Percentiles rank a stretch among this genome's conserved stretches.
These are phyloP conservation scores for Schrankia costaestrigalis DNA, from an alignment of 2,888 invertebrate genomes.

Conservation along the genomic window DNA sequence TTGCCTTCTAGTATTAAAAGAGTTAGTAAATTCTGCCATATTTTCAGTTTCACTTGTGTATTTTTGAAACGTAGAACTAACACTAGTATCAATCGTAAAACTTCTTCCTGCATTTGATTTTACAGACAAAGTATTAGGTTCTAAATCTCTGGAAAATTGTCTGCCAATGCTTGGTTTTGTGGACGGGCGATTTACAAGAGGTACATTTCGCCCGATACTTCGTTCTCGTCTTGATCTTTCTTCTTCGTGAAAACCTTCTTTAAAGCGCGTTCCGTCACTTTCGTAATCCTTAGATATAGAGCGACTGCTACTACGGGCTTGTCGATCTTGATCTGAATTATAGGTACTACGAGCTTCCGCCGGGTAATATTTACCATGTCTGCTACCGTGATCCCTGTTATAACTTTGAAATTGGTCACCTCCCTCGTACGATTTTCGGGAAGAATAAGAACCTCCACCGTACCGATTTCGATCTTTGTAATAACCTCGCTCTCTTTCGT, in stretches of 20 bases:
- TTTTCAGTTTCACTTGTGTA: conserved; percentile 36
- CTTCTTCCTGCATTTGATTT: conserved; percentile 46
- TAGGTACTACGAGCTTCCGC: conserved; percentile 14
- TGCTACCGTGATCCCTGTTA: conserved; percentile 41
- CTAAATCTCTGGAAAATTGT: conserved; percentile 15
- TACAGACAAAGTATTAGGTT: conserved; percentile 43
- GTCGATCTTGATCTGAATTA: conserved; percentile 16
- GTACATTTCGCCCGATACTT: conserved; percentile 34
- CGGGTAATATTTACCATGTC: conserved; percentile 30
- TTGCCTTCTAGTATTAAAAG: conserved; percentile 51
- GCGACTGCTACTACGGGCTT: conserved; percentile 11
- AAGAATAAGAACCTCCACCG: conserved; percentile 30
- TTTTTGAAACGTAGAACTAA: conserved; percentile 60
- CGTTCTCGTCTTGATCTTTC: conserved; percentile 29
- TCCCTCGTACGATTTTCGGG: conserved; percentile 30
- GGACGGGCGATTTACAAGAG: conserved; percentile 14
- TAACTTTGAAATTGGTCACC: conserved; percentile 34
- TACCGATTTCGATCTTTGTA: conserved; percentile 41
- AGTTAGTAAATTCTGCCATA: conserved; percentile 35
- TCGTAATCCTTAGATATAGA: conserved; percentile 22
- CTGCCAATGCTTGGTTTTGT: conserved; percentile 30
- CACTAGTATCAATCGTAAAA: conserved; percentile 67
- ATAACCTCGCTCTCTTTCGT: conserved; percentile 43
- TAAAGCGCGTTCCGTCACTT: conserved; percentile 23
- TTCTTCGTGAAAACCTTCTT: conserved; percentile 36